Evolutionary conservation across 1,140 invertebrate species (phyloP).

Genomic region (Caenorhabditis remanei): DNA sequence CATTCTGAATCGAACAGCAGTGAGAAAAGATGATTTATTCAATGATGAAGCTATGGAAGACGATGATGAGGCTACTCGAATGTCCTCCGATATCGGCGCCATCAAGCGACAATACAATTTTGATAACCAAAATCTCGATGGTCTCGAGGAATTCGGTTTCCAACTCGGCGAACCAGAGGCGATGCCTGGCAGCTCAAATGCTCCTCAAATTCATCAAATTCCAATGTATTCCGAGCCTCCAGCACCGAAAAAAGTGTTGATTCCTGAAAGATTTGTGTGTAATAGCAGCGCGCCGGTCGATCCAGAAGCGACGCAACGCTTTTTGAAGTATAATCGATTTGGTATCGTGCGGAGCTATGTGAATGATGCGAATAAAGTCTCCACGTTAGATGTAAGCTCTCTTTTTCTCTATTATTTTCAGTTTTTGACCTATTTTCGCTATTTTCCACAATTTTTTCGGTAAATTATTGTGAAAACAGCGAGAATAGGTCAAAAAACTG

Average conservation of each 20-base stretch:
- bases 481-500: too few relatives aligned
- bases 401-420: too few relatives aligned
- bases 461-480: too few relatives aligned
- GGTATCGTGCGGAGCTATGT: constrained; percentile 2
- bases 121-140: constrained; percentile 1
- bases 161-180: background rate
- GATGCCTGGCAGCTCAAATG: too few relatives aligned
- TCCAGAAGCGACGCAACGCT: constrained; percentile 4
- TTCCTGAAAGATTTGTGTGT: constrained; percentile 23
- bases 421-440: too few relatives aligned
- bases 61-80: constrained; percentile 14
- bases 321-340: constrained; percentile 37
- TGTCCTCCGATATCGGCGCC: constrained; percentile 29
- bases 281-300: constrained; percentile 24
- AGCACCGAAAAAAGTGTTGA: constrained; percentile 3
- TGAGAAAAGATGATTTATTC: constrained; percentile 11
- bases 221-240: background rate
- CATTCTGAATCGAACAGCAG: constrained; percentile 6
- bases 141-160: constrained; percentile 41
- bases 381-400: constrained; percentile 30
- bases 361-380: constrained; percentile 26
- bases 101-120: constrained; percentile 15
- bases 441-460: too few relatives aligned
- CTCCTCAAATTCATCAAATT: too few relatives aligned
- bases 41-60: constrained; percentile 26